A percentile compares a stretch with the other conserved stretches of the same genome.
phyloP scores from a whole-genome alignment of 2,797 vertebrate genomes.

The Microchirus variegatus region DNA sequence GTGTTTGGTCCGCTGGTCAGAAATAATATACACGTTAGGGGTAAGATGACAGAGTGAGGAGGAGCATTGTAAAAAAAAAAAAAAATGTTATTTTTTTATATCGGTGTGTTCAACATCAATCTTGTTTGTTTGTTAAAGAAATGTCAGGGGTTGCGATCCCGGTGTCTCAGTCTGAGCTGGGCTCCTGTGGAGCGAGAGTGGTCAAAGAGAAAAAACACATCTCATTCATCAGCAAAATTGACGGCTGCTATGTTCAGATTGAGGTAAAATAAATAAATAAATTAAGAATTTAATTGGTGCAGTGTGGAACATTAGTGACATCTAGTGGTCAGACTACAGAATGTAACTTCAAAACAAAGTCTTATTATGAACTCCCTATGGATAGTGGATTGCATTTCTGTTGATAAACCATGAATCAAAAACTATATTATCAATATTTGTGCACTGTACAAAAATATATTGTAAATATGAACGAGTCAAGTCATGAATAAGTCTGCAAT shows the following conservation, averaged over 20 bases:
- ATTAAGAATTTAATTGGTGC: too few relatives aligned
- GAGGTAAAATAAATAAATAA: slow-evolving; percentile 49
- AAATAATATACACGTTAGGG: slow-evolving; percentile 58
- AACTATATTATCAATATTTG: too few relatives aligned
- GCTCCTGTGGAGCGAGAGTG: slow-evolving; percentile 63
- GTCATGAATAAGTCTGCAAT: neutral
- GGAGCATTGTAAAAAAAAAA: neutral
- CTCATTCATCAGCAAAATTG: slow-evolving; percentile 64
- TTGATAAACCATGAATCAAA: too few relatives aligned
- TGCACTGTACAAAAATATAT: too few relatives aligned
- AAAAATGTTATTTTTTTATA: neutral
- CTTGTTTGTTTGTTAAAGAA: slow-evolving; percentile 38
- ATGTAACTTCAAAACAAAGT: too few relatives aligned
- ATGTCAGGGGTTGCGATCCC: slow-evolving; percentile 28
- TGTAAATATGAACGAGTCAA: too few relatives aligned
- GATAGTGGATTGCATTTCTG: too few relatives aligned
- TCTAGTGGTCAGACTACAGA: too few relatives aligned
- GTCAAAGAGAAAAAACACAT: slow-evolving; percentile 43
- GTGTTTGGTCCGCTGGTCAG: slow-evolving; percentile 62
- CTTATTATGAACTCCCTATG: too few relatives aligned
- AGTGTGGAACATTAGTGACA: too few relatives aligned
- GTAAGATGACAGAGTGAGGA: slow-evolving; percentile 37
- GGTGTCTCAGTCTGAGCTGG: slow-evolving; percentile 35
- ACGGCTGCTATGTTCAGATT: slow-evolving; percentile 67
- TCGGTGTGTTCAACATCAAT: neutral